Percentiles rank a stretch among this genome's conserved stretches.
These are phyloP conservation scores for Vulpes lagopus DNA, from an alignment of 2,113 vertebrate species.

Conservation along the genomic window DNA sequence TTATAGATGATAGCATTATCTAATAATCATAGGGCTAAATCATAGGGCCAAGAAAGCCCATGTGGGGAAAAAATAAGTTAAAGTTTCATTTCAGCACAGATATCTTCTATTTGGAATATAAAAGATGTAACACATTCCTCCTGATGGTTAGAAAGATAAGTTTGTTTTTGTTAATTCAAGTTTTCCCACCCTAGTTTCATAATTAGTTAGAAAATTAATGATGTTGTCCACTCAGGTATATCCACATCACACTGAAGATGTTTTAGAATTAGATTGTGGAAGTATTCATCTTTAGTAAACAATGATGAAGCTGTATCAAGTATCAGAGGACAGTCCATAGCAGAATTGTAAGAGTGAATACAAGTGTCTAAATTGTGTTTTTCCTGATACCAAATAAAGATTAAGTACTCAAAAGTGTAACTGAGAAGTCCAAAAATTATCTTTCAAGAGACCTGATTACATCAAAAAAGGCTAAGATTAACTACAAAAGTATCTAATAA, in stretches of 20 bases:
- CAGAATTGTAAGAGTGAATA: conserved; percentile 65
- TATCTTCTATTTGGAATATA: not conserved
- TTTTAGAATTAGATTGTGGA: conserved; percentile 45
- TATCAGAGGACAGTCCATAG: conserved; percentile 55
- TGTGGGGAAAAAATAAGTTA: not conserved
- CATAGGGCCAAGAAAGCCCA: not conserved
- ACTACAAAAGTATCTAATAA: conserved; percentile 80
- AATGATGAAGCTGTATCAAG: conserved; percentile 67
- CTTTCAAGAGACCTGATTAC: conserved; percentile 55
- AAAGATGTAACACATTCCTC: not conserved
- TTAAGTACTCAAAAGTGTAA: conserved; percentile 54
- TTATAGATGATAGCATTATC: not conserved
- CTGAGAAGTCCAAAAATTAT: conserved; percentile 37
- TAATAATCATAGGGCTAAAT: not conserved
- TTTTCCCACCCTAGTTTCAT: conserved; percentile 55
- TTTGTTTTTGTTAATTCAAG: conserved; percentile 68
- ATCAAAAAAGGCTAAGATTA: conserved; percentile 76
- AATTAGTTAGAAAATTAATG: conserved; percentile 41
- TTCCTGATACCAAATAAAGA: conserved; percentile 11
- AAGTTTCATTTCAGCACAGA: not conserved
- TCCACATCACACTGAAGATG: not conserved
- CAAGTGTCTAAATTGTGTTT: not conserved
- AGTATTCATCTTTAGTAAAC: conserved; percentile 65
- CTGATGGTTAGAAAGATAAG: not conserved
- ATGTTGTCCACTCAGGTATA: conserved; percentile 35